These are phyloP conservation scores for Terebella lapidaria DNA, from an alignment of 2,888 invertebrate genomes.

Conservation along the genomic window DNA sequence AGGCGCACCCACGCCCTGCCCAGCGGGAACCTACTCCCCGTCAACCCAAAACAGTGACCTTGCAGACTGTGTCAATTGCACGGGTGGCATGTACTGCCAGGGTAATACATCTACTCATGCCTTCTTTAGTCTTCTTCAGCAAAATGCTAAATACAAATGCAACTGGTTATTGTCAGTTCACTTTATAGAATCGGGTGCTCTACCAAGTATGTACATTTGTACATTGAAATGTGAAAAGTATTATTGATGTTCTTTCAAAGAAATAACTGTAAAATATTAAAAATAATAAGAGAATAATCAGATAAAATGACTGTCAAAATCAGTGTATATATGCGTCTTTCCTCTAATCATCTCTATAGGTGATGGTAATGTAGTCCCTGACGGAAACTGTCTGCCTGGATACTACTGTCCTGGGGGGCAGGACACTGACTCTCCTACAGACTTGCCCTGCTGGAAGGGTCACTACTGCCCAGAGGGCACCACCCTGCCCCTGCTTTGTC, in stretches of 20 bases:
- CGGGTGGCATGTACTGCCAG: constrained; percentile 44
- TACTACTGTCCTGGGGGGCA: constrained; percentile 49
- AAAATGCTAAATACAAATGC: neutral
- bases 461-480: constrained; percentile 41
- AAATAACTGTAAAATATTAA: too few relatives aligned
- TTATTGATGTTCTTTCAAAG: too few relatives aligned
- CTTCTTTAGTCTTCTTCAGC: neutral
- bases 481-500: constrained; percentile 34
- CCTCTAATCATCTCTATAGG: constrained; percentile 28
- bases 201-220: too few relatives aligned
- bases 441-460: constrained; percentile 35
- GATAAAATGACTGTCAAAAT: too few relatives aligned
- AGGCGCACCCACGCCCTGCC: constrained; percentile 36
- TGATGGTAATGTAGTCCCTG: constrained; percentile 36
- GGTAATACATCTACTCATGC: constrained; percentile 26
- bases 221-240: too few relatives aligned
- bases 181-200: too few relatives aligned
- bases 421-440: constrained; percentile 34
- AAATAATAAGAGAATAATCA: too few relatives aligned
- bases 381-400: constrained; percentile 36
- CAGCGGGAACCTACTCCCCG: constrained; percentile 43
- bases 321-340: too few relatives aligned
- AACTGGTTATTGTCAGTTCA: too few relatives aligned
- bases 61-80: constrained; percentile 40
- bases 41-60: constrained; percentile 29